Percentiles rank a stretch among this genome's conserved stretches.
Evolutionary conservation across 92 coral and sea anemone genomes (phyloP).

Genomic region (Actinostola sp.): DNA sequence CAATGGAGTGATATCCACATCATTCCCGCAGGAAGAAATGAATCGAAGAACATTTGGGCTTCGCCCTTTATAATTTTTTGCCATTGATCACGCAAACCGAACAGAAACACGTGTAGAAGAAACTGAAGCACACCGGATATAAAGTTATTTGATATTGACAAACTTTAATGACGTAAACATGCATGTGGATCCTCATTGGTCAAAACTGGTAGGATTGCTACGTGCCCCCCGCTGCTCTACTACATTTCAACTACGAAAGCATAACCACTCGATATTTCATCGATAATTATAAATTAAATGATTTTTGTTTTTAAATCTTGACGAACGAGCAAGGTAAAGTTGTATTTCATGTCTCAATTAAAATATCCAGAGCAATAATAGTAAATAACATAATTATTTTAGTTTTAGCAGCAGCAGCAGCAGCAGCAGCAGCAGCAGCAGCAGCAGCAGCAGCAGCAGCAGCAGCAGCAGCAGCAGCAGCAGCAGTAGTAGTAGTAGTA

Average conservation of each 20-base stretch:
- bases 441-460: no score
- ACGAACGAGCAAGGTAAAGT: no score
- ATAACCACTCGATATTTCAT: slow-evolving; percentile 23
- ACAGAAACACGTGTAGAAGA: neutral
- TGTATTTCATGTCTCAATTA: no score
- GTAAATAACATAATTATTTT: no score
- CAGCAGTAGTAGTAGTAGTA: no score
- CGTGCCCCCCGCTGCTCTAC: slow-evolving; percentile 9
- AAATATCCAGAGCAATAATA: no score
- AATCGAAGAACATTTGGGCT: slow-evolving; percentile 41
- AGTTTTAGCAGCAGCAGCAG: no score
- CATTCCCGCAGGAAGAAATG: slow-evolving; percentile 30
- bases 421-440: no score
- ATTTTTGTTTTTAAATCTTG: no score
- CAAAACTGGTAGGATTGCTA: slow-evolving; percentile 22
- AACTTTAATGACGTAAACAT: neutral
- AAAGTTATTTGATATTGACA: neutral
- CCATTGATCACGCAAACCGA: neutral
- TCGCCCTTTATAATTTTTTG: slow-evolving; percentile 41
- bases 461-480: no score
- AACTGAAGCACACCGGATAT: neutral
- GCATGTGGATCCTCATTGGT: no score
- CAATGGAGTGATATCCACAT: slow-evolving; percentile 1
- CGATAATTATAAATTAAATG: no score
- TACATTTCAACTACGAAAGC: slow-evolving; percentile 10